Base-by-base conservation (phyloP, 2,888 invertebrate species). In the Priapulus caudatus region DNA sequence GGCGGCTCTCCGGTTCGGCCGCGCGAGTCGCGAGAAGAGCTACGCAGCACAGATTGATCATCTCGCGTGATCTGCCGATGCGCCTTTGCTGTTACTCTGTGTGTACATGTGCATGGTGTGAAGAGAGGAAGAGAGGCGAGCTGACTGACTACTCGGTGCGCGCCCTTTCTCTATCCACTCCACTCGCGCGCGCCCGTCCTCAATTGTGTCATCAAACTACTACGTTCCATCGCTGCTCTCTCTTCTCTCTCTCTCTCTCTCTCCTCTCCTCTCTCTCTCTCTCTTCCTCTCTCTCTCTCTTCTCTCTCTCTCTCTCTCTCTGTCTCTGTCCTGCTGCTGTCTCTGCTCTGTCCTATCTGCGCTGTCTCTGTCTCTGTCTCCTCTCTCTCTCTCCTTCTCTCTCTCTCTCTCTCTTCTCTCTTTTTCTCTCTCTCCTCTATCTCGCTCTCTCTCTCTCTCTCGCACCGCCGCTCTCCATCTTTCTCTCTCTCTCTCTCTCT, bases 221-320 rank as follows among this genome's bases (percentile, higher is more conserved):
- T 33, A 33, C 33, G 33, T 33, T 33, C 43, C 33, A n/a, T 52
- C 43, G 22, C 43, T 51, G 23, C 44, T 3, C 33, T 47, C 43
- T 43, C 23, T n/a, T 43, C 44, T 52, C 52, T 33, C 21, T 52
- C 44, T 52, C 52, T 43, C 24, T 44, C 43, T 45, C 45, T 52
- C 45, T 53, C 51, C 51, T 45, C 51, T 18, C 51, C 52, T 53
- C 22, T 53, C 52, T 53, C 10, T 53, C 53, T 53, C 45, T 53
- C 22, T 52, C 52, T 52, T 33, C n/a, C 19, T 49, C 52, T 53
- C 53, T 49, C 49, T 23, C 19, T 51, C 51, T 20, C 16, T 48
- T 45, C 51, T 55, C 51, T 20, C 47, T 47, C 21, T 51, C 47
- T 51, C 48, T 16, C 21, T 22, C 51, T 43, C 22, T 18, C 48